These are phyloP conservation scores for Bombylius discolor DNA, from an alignment of 2,888 invertebrate species.

Conservation along the genomic window DNA sequence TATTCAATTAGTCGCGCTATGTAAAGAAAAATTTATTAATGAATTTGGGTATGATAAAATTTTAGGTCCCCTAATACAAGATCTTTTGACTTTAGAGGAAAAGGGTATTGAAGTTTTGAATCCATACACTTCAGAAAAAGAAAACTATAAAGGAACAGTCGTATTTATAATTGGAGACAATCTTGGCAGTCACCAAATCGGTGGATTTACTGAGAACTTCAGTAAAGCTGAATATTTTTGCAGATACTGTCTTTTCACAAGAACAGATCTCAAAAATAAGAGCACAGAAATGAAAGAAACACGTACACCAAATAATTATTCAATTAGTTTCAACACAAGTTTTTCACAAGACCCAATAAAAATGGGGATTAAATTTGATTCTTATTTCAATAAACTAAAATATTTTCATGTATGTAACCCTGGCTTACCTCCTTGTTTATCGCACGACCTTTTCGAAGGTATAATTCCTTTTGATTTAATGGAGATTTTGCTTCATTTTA, in stretches of 20 bases:
- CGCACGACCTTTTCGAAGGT: slow-evolving; percentile 21
- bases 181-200: slow-evolving; percentile 21
- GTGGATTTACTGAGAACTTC: slow-evolving; percentile 22
- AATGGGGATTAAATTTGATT: slow-evolving; percentile 19
- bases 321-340: too few species aligned
- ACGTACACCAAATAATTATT: too few species aligned
- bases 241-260: slow-evolving; percentile 17
- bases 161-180: slow-evolving; percentile 18
- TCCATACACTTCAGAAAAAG: not conserved
- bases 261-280: not conserved
- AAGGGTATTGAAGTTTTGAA: slow-evolving; percentile 13
- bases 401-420: slow-evolving; percentile 19
- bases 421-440: slow-evolving; percentile 21
- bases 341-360: not conserved
- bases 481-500: slow-evolving; percentile 10
- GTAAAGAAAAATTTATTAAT: slow-evolving; percentile 18
- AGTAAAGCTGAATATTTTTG: slow-evolving; percentile 17
- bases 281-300: too few species aligned
- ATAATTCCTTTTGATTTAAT: slow-evolving; percentile 17
- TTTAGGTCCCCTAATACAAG: slow-evolving; percentile 16
- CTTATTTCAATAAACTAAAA: slow-evolving; percentile 17
- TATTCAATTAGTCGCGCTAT: slow-evolving; percentile 21
- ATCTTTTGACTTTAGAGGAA: slow-evolving; percentile 18
- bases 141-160: slow-evolving; percentile 15
- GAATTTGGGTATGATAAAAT: slow-evolving; percentile 18